These are phyloP conservation scores for Drosophila leontia DNA, from an alignment of 1,140 invertebrate species.

Conservation along the genomic window DNA sequence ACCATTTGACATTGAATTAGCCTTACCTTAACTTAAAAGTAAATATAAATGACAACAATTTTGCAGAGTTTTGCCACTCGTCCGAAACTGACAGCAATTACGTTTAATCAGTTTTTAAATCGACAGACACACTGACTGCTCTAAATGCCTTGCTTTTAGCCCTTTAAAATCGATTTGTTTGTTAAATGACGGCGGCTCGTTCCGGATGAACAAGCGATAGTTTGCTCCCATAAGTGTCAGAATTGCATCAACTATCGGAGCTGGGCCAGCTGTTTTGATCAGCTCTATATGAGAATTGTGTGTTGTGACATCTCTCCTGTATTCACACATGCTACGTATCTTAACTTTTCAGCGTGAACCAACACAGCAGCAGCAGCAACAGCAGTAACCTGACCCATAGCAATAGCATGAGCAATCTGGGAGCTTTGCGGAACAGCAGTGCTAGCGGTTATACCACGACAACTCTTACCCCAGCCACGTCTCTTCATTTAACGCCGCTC, in stretches of 20 bases:
- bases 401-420: slow-evolving; percentile 38
- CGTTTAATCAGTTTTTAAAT: slow-evolving; percentile 1
- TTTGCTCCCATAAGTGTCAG: slow-evolving; percentile 19
- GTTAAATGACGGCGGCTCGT: neutral
- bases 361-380: slow-evolving; percentile 17
- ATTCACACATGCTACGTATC: neutral
- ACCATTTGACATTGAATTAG: too few species aligned
- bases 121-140: neutral
- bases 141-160: neutral
- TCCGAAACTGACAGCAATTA: neutral
- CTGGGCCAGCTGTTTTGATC: slow-evolving; percentile 11
- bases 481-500: slow-evolving; percentile 38
- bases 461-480: slow-evolving; percentile 14
- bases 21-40: neutral
- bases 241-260: slow-evolving; percentile 14
- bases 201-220: slow-evolving; percentile 11
- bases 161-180: slow-evolving; percentile 16
- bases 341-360: slow-evolving; percentile 29
- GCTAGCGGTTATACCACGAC: slow-evolving; percentile 27
- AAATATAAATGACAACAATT: neutral
- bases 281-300: neutral
- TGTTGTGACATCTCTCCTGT: slow-evolving; percentile 8
- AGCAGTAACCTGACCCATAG: slow-evolving; percentile 30
- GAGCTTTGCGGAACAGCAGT: slow-evolving; percentile 27
- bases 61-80: neutral